These are phyloP conservation scores for Chitala chitala DNA, from an alignment of 2,113 vertebrate species.

Conservation along the genomic window DNA sequence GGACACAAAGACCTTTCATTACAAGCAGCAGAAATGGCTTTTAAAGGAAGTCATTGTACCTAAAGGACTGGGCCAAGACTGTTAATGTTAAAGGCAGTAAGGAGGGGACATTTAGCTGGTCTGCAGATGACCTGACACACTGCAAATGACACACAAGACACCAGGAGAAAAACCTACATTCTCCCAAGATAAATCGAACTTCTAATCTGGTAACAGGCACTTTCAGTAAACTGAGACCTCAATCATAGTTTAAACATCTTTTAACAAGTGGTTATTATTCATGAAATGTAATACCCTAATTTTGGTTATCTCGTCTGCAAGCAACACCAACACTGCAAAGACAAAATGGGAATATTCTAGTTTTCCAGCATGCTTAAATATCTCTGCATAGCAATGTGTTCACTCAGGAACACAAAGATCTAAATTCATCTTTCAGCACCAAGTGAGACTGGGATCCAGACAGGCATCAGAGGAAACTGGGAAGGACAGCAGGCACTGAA, in stretches of 20 bases:
- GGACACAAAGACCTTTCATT: slow-evolving; percentile 34
- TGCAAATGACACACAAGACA: neutral
- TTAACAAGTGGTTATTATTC: neutral
- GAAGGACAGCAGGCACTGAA: too few species aligned
- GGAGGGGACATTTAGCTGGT: too few species aligned
- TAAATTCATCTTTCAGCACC: too few species aligned
- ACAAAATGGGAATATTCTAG: too few species aligned
- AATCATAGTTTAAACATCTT: neutral
- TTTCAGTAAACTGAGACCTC: neutral
- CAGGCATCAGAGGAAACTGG: too few species aligned
- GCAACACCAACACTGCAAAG: neutral
- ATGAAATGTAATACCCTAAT: neutral
- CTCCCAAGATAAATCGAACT: neutral
- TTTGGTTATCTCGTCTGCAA: too few species aligned
- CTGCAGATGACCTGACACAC: neutral
- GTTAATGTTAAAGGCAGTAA: neutral
- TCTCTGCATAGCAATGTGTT: too few species aligned
- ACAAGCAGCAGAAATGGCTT: neutral
- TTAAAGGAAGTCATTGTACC: neutral
- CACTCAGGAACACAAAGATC: too few species aligned
- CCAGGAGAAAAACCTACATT: neutral
- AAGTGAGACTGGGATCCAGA: too few species aligned
- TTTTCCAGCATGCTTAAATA: too few species aligned
- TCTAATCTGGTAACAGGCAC: neutral
- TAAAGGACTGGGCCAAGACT: neutral